These are phyloP conservation scores for Zosterops japonicus DNA, from an alignment of 2,113 vertebrate genomes.

Conservation along the genomic window DNA sequence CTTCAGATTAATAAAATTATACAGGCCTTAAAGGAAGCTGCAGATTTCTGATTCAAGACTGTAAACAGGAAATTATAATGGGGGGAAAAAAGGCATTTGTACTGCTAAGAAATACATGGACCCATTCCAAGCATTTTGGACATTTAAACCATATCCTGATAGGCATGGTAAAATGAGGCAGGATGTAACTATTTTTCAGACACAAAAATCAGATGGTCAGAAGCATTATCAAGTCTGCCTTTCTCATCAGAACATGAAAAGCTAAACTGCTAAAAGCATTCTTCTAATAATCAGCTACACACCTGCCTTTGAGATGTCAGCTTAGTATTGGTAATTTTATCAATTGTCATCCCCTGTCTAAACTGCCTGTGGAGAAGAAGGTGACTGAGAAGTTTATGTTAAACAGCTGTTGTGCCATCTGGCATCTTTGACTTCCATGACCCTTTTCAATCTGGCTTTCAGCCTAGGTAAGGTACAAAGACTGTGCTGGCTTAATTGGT, in stretches of 20 bases:
- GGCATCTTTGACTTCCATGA: slow-evolving; percentile 35
- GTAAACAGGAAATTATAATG: background rate
- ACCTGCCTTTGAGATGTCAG: background rate
- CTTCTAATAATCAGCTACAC: background rate
- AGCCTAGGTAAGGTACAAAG: slow-evolving; percentile 39
- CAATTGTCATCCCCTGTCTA: background rate
- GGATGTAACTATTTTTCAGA: background rate
- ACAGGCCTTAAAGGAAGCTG: background rate
- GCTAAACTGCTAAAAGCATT: background rate
- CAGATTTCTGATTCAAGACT: background rate
- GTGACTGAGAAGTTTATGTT: slow-evolving; percentile 53
- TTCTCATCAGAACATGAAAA: background rate
- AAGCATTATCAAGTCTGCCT: background rate
- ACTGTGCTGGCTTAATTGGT: slow-evolving; percentile 44
- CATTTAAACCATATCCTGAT: background rate
- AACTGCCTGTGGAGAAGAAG: slow-evolving; percentile 9
- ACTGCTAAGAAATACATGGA: background rate
- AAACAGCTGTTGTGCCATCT: slow-evolving; percentile 63
- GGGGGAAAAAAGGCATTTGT: background rate
- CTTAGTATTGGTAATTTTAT: background rate
- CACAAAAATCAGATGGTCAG: background rate
- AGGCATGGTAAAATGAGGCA: background rate
- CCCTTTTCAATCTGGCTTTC: slow-evolving; percentile 56
- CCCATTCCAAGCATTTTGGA: background rate
- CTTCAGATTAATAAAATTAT: background rate